A percentile compares a stretch with the other conserved stretches of the same genome.
Conservation (phyloP, 2,888 invertebrate species). For the Frankliniella fusca region DNA sequence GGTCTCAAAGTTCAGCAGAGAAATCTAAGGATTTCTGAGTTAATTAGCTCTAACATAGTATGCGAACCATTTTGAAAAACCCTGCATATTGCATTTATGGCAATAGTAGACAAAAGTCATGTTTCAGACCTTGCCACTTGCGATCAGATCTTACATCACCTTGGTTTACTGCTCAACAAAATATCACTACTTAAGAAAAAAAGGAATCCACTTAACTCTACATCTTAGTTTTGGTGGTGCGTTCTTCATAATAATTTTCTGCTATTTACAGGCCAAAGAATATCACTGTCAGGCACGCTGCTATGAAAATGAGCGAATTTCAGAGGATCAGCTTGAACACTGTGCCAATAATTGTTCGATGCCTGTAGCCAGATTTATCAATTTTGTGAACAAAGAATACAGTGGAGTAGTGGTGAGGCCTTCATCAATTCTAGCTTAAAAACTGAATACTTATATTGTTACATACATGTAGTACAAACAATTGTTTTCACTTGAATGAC, state of each 20-base stretch:
- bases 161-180: background rate
- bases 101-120: no score
- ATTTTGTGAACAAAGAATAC: constrained; percentile 6
- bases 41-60: no score
- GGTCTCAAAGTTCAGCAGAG: background rate
- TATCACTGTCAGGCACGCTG: background rate
- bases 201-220: background rate
- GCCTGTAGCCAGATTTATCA: background rate
- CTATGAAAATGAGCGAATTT: constrained; percentile 5
- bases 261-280: background rate
- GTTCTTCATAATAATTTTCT: background rate
- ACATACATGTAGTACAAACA: background rate
- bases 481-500: background rate
- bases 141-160: background rate
- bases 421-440: background rate
- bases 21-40: background rate
- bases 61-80: no score
- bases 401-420: background rate
- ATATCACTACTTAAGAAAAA: background rate
- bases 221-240: background rate
- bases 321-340: background rate
- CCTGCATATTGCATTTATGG: no score
- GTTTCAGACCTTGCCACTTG: no score
- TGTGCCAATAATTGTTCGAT: background rate
- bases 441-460: background rate